Base-by-base conservation (phyloP, 2,888 invertebrate species). In the Eulithis prunata region DNA sequence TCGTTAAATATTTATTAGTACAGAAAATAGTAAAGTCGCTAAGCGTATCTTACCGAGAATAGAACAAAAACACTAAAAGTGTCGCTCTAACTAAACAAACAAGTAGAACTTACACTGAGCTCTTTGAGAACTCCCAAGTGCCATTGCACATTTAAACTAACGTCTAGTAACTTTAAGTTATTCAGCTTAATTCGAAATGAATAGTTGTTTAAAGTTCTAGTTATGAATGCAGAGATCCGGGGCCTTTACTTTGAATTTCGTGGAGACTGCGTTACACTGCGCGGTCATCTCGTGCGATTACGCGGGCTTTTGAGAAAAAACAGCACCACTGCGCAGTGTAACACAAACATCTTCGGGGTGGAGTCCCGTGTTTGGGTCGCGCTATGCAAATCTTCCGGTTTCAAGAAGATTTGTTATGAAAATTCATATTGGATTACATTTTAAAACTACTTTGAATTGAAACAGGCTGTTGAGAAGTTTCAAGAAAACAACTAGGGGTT, bases 181-280 rank as follows among this genome's bases (percentile, higher is more conserved):
- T 65, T 67, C 65, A 68, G 75, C 73, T 74, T 72, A 72, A 75
- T 71, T 71, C 65, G 58, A 74, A 78, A 76, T 75, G 74, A 78
- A 75, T 76, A 74, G 71, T 70, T 70, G 66, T 61, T 61, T 41
- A 53, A 47, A 71, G 70, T 70, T 64, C 32, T 10, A 38, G 43
- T 63, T 59, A 65, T 71, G 69, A 73, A 72, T 65, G 56, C 62
- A 62, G 46, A 43, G 38, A 62, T 58, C 55, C 55, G 51, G 57
- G 32, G 4, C 32, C 6, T 5, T 3, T 32, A 32, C 6, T 32
- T 6, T 0, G 32, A 5, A 5, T 32, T 32, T 32, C 1, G 32
- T 32, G 4, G 4, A 32, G 32, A 5, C 6, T 32, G 32, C 0
- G 32, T 32, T 32, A 32, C 32, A 32, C 32, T 32, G 32, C 32